These are phyloP conservation scores for Crepidodera aurea DNA, from an alignment of 2,888 invertebrate species.

Conservation along the genomic window DNA sequence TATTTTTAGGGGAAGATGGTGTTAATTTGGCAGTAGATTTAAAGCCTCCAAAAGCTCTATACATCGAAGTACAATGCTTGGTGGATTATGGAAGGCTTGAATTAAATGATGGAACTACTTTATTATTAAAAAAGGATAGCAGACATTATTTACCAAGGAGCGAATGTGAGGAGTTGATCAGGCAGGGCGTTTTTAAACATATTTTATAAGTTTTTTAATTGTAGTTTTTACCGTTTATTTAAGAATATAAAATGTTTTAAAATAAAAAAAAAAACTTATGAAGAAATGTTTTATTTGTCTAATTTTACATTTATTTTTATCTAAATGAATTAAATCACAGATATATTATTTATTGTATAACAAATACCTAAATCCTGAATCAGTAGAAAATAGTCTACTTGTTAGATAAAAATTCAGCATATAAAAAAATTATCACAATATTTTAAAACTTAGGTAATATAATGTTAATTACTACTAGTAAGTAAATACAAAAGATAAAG, in stretches of 20 bases:
- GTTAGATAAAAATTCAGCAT: conserved; percentile 23
- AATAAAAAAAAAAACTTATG: background rate
- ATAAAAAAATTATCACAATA: conserved; percentile 41
- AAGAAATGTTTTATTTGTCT: conserved; percentile 29
- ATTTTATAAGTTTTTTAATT: conserved; percentile 60
- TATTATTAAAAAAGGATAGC: conserved; percentile 88
- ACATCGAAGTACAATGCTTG: conserved; percentile 90
- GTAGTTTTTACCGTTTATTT: background rate
- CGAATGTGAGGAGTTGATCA: conserved; percentile 88
- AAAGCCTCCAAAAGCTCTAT: conserved; percentile 91
- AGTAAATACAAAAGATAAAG: background rate
- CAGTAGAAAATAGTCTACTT: conserved; percentile 20
- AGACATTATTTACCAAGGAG: conserved; percentile 88
- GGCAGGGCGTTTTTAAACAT: conserved; percentile 89
- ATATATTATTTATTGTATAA: conserved; percentile 60
- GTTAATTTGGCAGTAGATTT: conserved; percentile 89
- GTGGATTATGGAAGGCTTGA: conserved; percentile 94
- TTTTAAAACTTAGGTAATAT: conserved; percentile 23
- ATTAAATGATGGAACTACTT: conserved; percentile 90
- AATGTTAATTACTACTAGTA: conserved; percentile 2
- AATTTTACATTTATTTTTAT: conserved; percentile 39
- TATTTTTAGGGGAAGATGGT: conserved; percentile 79
- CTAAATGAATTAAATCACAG: conserved; percentile 60
- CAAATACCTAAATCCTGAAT: conserved; percentile 35
- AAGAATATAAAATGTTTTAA: background rate